Evolutionary conservation across 2,888 invertebrate species (phyloP).

Genomic region (Drosophila neoperkinsi): DNA sequence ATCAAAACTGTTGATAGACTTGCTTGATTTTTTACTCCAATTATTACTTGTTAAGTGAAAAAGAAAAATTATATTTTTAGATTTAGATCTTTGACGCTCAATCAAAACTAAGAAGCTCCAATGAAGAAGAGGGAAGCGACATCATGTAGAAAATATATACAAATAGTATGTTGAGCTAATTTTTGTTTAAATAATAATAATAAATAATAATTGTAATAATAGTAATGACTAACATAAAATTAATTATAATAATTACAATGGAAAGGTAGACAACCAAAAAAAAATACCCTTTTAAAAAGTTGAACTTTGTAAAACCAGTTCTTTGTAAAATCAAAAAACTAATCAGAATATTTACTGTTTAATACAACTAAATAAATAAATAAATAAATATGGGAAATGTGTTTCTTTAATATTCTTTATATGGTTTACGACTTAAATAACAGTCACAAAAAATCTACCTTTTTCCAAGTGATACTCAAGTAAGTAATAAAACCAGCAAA

Average conservation of each 20-base stretch:
- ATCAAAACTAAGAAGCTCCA: background rate
- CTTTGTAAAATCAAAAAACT: background rate
- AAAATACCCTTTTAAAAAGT: background rate
- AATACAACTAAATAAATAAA: background rate
- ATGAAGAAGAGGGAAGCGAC: background rate
- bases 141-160: background rate
- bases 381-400: background rate
- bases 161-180: background rate
- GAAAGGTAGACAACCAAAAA: background rate
- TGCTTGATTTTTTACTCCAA: background rate
- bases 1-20: background rate
- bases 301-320: background rate
- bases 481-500: constrained; percentile 49
- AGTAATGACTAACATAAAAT: background rate
- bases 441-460: background rate
- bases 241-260: background rate
- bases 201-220: background rate
- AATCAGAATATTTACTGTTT: background rate
- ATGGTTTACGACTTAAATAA: background rate
- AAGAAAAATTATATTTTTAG: background rate
- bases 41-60: background rate
- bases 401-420: background rate
- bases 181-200: background rate
- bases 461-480: background rate
- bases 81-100: background rate